phyloP scores from a whole-genome alignment of 2,888 invertebrate species.

The Zeuzera pyrina region DNA sequence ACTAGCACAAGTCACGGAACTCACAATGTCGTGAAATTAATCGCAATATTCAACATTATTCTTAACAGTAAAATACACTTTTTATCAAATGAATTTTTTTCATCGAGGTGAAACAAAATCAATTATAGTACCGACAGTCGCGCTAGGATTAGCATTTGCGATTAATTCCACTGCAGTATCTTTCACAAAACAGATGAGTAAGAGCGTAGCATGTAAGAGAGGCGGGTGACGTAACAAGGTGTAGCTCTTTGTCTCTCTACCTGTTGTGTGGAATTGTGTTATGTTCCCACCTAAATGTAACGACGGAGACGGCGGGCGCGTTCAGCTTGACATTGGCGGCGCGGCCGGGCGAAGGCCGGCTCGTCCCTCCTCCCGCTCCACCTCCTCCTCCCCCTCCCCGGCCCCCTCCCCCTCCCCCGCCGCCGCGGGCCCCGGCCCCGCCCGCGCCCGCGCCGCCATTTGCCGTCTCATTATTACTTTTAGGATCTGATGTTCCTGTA shows the following conservation, averaged over 20 bases:
- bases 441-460: constrained; percentile 44
- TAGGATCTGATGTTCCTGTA: too few species aligned
- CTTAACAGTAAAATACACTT: too few species aligned
- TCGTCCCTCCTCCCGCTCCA: constrained; percentile 27
- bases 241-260: constrained; percentile 78
- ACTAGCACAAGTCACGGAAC: background rate
- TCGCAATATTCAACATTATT: background rate
- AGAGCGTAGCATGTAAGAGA: too few species aligned
- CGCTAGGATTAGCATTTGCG: too few species aligned
- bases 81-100: too few species aligned
- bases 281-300: constrained; percentile 93
- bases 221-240: constrained; percentile 20
- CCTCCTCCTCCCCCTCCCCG: constrained; percentile 13
- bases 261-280: constrained; percentile 73
- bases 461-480: constrained; percentile 18
- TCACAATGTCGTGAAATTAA: background rate
- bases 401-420: constrained; percentile 17
- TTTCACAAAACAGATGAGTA: too few species aligned
- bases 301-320: constrained; percentile 88
- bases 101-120: too few species aligned
- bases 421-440: too few species aligned
- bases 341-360: constrained; percentile 49
- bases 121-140: too few species aligned
- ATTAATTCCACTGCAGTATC: too few species aligned
- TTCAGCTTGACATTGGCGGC: constrained; percentile 65